Evolutionary conservation across 2,888 invertebrate genomes (phyloP), one percentile per base, ranked within the genome.

Genomic region (Nemurella pictetii): DNA sequence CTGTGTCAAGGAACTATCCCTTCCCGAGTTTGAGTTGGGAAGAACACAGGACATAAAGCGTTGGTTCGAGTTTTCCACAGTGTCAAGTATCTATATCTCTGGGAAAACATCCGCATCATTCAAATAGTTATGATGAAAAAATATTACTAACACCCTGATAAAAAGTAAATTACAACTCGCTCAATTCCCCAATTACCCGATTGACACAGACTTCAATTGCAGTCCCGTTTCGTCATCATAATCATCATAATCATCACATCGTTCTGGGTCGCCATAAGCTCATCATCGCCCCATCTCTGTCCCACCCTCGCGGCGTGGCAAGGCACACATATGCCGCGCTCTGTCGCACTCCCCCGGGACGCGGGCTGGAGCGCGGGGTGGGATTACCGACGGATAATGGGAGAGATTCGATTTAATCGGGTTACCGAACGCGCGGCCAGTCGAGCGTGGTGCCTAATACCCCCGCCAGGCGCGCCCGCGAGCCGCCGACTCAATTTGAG

Each of bases 381-480:
- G 84, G 84, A 85, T 85, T 85, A 81, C 80, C 27, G 74, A 36
- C 15, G 28, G 84, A 86, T 85, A 84, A 85, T 85, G 81, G 82
- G 30, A 77, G 83, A 83, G 85, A 84, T 84, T 85, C 85, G 85
- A 85, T 85, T 4, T 85, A 86, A 86, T 86, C 86, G 85, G 86
- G 83, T 86, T 86, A 86, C 80, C 80, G 84, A 4, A 74, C 4
- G 12, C 55, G 55, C 55, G 20, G 85, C 85, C 85, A 86, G 85
- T 85, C 83, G 85, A 74, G 81, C 81, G 81, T 55, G 32, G 81
- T 85, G 26, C 29, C 85, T 85, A 85, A 86, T 85, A 84, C 81
- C 85, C 84, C 73, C 78, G 30, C 29, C 20, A 30, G 7, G 30
- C 82, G 84, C 84, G 80, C 84, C 80, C 75, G 30, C 30, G 25